phyloP scores from a whole-genome alignment of 53 echinoderm and acorn worm genomes.

The Zoroaster sp. region DNA sequence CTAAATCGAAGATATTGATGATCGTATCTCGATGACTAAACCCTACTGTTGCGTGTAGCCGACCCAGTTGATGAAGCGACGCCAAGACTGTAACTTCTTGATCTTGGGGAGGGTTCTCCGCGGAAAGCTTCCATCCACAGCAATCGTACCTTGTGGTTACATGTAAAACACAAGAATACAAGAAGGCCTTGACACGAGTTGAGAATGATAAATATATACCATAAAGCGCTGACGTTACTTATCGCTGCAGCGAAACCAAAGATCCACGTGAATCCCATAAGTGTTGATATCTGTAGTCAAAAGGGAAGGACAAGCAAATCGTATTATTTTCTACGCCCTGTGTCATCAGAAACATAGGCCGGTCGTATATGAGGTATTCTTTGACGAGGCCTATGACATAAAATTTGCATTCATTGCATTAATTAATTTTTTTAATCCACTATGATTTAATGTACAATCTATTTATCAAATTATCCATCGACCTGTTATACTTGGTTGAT shows the following conservation, averaged over 20 bases:
- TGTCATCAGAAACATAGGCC: too few relatives aligned
- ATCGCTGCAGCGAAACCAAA: constrained; percentile 74
- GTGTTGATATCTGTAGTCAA: constrained; percentile 49
- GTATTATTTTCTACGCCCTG: too few relatives aligned
- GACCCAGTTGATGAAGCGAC: constrained; percentile 7
- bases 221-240: constrained; percentile 40
- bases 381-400: too few relatives aligned
- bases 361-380: too few relatives aligned
- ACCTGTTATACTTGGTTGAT: too few relatives aligned
- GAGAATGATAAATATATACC: constrained; percentile 70
- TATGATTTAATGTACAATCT: too few relatives aligned
- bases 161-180: constrained; percentile 8
- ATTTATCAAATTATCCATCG: too few relatives aligned
- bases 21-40: too few relatives aligned
- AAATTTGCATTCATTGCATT: too few relatives aligned
- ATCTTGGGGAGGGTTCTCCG: neutral
- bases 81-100: constrained; percentile 25
- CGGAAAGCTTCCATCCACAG: constrained; percentile 36
- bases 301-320: neutral
- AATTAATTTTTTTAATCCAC: too few relatives aligned
- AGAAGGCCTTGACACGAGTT: constrained; percentile 46
- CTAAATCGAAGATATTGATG: too few relatives aligned
- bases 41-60: neutral
- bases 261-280: constrained; percentile 76
- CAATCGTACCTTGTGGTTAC: constrained; percentile 1